A percentile compares a stretch with the other conserved stretches of the same genome.
These are phyloP conservation scores for Nesoenas mayeri DNA, from an alignment of 2,113 vertebrate genomes.

Conservation along the genomic window DNA sequence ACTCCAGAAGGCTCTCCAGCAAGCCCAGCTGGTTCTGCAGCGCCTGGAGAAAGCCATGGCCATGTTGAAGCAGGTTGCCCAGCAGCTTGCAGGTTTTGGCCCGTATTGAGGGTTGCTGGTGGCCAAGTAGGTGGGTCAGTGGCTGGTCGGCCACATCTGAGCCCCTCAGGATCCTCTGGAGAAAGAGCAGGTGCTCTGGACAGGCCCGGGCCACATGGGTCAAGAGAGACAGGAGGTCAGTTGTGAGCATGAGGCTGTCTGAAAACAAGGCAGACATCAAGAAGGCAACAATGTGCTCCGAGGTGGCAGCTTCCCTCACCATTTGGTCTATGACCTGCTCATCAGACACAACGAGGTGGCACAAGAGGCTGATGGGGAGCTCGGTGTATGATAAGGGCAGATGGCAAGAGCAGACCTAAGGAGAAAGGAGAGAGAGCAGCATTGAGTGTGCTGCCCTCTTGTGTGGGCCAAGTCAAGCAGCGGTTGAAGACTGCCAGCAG, in stretches of 20 bases:
- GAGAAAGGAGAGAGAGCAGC: not conserved
- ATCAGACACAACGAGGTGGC: slow-evolving; percentile 81
- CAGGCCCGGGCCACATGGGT: slow-evolving; percentile 71
- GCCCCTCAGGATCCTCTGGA: slow-evolving; percentile 68
- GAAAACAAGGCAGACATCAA: slow-evolving; percentile 60
- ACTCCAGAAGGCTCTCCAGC: slow-evolving; percentile 61
- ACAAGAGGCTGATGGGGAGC: slow-evolving; percentile 85
- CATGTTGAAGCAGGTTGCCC: slow-evolving; percentile 75
- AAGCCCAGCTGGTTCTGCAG: slow-evolving; percentile 49
- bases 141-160: slow-evolving; percentile 33
- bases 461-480: not conserved
- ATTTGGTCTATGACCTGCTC: slow-evolving; percentile 71
- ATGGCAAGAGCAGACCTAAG: slow-evolving; percentile 80
- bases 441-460: not conserved
- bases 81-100: slow-evolving; percentile 83
- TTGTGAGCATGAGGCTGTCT: slow-evolving; percentile 68
- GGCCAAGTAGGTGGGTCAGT: slow-evolving; percentile 70
- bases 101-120: slow-evolving; percentile 75
- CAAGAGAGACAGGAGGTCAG: slow-evolving; percentile 85
- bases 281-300: slow-evolving; percentile 48
- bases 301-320: slow-evolving; percentile 51
- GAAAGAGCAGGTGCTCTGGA: slow-evolving; percentile 61
- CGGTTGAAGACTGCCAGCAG: not conserved
- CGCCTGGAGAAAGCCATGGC: not conserved
- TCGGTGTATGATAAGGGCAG: slow-evolving; percentile 73